phyloP scores from a whole-genome alignment of 64 coral and sea anemone genomes.

The Anthopleura sola region DNA sequence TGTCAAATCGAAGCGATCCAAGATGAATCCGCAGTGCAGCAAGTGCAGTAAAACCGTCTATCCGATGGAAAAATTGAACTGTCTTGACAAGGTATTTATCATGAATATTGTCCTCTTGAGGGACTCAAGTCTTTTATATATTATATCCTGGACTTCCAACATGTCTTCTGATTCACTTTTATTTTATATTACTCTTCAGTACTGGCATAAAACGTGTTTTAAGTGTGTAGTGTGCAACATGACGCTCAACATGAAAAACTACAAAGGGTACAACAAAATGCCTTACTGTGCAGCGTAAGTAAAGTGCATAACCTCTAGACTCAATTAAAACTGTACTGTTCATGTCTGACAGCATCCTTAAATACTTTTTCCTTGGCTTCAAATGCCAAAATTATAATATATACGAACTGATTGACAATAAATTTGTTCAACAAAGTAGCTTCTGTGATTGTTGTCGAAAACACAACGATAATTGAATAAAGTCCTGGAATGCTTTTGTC shows the following conservation, averaged over 20 bases:
- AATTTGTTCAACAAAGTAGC: not conserved
- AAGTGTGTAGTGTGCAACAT: conserved; percentile 76
- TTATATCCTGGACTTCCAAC: too few relatives aligned
- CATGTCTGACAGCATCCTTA: not conserved
- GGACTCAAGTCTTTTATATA: not conserved
- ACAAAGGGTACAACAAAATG: conserved; percentile 85
- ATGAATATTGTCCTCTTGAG: not conserved
- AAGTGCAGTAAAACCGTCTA: conserved; percentile 91
- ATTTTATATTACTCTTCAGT: conserved; percentile 44
- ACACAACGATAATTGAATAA: not conserved
- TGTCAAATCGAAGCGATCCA: not conserved
- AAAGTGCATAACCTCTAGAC: not conserved
- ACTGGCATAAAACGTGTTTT: conserved; percentile 93
- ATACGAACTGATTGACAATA: not conserved
- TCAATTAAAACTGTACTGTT: conserved; percentile 5
- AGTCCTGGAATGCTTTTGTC: not conserved
- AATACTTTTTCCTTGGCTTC: not conserved
- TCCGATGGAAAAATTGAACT: conserved; percentile 93
- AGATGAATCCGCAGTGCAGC: conserved; percentile 90
- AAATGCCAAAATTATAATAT: not conserved
- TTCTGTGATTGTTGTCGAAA: not conserved
- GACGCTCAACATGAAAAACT: conserved; percentile 98
- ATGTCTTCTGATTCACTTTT: not conserved
- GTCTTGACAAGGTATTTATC: conserved; percentile 77
- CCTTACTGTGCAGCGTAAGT: conserved; percentile 93